Evolutionary conservation across 30 jellyfish, hydroid and myxozoan genomes (phyloP), one percentile per base, ranked within the genome.

Genomic region (Clytia hemisphaerica): DNA sequence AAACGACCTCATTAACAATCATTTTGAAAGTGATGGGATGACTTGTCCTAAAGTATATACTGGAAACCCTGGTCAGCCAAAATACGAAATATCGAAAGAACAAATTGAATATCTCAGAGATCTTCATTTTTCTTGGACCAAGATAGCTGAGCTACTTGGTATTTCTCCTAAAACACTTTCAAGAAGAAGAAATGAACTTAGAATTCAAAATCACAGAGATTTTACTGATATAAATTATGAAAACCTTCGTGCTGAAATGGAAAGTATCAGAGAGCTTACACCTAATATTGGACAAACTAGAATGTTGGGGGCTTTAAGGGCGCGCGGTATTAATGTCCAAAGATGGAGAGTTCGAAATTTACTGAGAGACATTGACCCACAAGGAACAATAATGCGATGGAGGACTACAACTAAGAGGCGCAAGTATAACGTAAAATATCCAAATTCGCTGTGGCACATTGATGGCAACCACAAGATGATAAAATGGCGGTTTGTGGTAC

Each of bases 221-320:
- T 35, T 51, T 18, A 51, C 14, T 51, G 65, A 51, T 51, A n/a
- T n/a, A n/a, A n/a, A n/a, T n/a, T n/a, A n/a, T n/a, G 26, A 51
- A 10, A 35, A 51, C 7, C 26, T 51, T 10, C 65, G 26, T 18
- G 65, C 21, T 18, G 26, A 18, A 51, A 51, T 51, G 65, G 34
- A 51, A 51, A 21, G 26, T 19, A 51, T 51, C 21, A 51, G 21
- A 35, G 65, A 51, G 21, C 21, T 35, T 7, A 51, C 7, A 28
- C 72, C 72, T 9, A 59, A 59, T 26, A 59, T 59, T 59, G 72
- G 72, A 16, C 72, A 59, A 59, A 59, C 53, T 28, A 0, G 57
- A 59, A 59, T 59, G 72, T 9, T 29, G n/a, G 72, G 72, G 15
- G 72, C 72, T 28, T 29, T 59, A 27, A 19, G 72, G 35, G 72